phyloP scores from a whole-genome alignment of 2,113 vertebrate species.

The Gymnarchus niloticus region DNA sequence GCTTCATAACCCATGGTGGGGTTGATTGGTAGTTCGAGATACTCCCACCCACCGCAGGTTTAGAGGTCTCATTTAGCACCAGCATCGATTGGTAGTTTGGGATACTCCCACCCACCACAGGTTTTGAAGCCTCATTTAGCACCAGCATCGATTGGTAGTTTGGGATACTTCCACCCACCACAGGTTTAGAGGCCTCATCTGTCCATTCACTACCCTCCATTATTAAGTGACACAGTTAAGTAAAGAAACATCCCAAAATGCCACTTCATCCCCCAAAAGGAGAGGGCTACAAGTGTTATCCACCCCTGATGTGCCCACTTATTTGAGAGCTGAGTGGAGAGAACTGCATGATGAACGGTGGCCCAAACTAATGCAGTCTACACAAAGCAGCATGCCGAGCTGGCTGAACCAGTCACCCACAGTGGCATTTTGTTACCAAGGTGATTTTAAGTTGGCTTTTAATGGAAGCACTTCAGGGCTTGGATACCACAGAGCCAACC shows the following conservation, averaged over 20 bases:
- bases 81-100: no score
- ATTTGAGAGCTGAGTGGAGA: not conserved
- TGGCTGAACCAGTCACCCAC: not conserved
- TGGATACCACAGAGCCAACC: not conserved
- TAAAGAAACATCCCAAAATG: not conserved
- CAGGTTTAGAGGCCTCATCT: no score
- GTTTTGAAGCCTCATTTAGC: no score
- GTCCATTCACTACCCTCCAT: no score
- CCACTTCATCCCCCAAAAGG: not conserved
- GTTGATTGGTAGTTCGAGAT: no score
- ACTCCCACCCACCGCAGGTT: no score
- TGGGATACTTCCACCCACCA: no score
- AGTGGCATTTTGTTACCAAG: slow-evolving; percentile 1
- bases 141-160: no score
- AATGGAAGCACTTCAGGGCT: not conserved
- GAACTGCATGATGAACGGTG: not conserved
- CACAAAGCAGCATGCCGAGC: not conserved
- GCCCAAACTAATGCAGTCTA: not conserved
- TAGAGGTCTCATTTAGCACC: no score
- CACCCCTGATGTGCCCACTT: not conserved
- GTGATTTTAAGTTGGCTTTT: not conserved
- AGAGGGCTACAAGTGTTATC: no score
- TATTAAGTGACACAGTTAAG: not conserved
- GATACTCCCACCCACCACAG: no score
- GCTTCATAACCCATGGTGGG: no score